phyloP scores from a whole-genome alignment of 2,888 invertebrate genomes.

The Erebia epiphron region DNA sequence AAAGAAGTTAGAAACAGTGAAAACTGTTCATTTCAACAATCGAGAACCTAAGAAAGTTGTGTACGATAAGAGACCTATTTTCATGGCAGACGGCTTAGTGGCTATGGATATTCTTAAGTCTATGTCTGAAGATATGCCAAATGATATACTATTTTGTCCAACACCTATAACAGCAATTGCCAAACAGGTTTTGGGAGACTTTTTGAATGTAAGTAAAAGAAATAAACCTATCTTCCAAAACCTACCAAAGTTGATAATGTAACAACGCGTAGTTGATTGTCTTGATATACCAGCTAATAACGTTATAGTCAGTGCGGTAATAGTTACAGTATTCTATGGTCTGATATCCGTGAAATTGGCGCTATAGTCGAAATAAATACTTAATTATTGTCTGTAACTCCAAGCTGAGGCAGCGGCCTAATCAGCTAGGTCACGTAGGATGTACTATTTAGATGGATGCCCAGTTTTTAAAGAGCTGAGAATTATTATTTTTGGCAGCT shows the following conservation, averaged over 20 bases:
- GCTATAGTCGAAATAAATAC: no score
- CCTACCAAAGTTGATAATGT: no score
- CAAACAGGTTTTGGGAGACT: slow-evolving; percentile 58
- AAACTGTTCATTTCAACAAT: slow-evolving; percentile 33
- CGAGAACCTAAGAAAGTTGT: slow-evolving; percentile 28
- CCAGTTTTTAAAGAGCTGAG: no score
- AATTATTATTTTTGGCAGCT: not conserved
- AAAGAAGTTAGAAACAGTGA: slow-evolving; percentile 29
- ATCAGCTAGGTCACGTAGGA: no score
- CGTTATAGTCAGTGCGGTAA: no score
- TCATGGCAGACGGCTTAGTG: slow-evolving; percentile 67
- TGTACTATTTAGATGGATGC: no score
- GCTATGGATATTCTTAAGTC: slow-evolving; percentile 60
- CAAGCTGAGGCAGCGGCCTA: no score
- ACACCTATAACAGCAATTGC: slow-evolving; percentile 55
- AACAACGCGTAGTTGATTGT: not conserved
- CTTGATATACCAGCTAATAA: not conserved
- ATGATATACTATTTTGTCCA: slow-evolving; percentile 60
- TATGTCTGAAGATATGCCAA: slow-evolving; percentile 58
- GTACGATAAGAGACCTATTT: slow-evolving; percentile 51
- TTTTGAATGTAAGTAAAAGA: slow-evolving; percentile 54
- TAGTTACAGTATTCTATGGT: no score
- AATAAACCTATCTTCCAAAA: no score
- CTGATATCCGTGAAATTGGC: no score
- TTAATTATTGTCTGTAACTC: no score